Base-by-base conservation (phyloP, 2,888 invertebrate species). In the Amiota communis region DNA sequence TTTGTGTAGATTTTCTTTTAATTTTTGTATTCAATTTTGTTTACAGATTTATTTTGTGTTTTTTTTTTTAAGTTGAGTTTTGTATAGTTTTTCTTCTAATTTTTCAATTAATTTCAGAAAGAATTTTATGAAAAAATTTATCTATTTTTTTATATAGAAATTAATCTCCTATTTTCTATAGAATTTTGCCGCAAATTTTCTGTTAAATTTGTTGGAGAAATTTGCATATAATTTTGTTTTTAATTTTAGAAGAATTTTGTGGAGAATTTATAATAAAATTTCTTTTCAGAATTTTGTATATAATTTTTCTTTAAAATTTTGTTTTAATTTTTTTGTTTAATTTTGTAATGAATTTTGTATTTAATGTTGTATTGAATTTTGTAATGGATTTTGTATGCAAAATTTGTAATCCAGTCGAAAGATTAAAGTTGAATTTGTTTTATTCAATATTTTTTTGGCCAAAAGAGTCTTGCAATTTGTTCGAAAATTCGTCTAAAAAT, bases 1-100 rank as follows among this genome's bases (percentile, higher is more conserved):
- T 68, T 67, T n/a, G n/a, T 61, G 15, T 59, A 20, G 59, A 59
- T 20, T 75, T 3, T 51, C 70, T 51, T 48, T 59, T 75, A 71
- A 36, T 49, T 72, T 71, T 75, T 70, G 71, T 67, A 20, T 47
- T 63, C 8, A 12, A 13, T 9, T 63, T 59, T 13, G 3, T 15
- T 76, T 15, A 13, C 11, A 8, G 59, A 20, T 20, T 8, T 59
- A 59, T 20, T 59, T 6, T 2, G 3, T 23, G 1, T 23, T 23
- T 0, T 59, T 59, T 20, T 3, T 20, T 20, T 11, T 15, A 8
- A 15, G 8, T 17, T 15, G 17, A 17, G 11, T 59, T 59, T 59
- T 15, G 17, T 3, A 8, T 23, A 23, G 23, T 11, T 51, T n/a
- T 12, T 13, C 11, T 59, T 17, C 0, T 6, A 20, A 59, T 61